A percentile compares a stretch with the other conserved stretches of the same genome.
Evolutionary conservation across 2,113 vertebrate species (phyloP).

Genomic region (Kryptolebias marmoratus): DNA sequence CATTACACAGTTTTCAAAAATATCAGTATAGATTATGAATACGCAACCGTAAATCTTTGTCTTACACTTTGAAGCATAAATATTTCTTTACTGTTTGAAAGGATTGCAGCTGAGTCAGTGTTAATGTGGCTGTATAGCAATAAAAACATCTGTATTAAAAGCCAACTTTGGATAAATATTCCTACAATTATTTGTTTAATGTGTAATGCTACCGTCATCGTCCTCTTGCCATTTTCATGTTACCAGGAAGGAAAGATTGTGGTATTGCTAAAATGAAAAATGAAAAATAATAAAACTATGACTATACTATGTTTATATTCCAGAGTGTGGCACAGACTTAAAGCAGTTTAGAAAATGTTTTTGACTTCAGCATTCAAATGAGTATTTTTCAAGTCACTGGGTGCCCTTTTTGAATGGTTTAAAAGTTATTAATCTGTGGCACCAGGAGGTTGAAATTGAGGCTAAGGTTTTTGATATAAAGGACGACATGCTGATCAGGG

Average conservation of each 20-base stretch:
- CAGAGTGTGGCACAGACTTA: not conserved
- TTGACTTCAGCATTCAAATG: no score
- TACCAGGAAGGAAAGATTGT: not conserved
- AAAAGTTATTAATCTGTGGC: slow-evolving; percentile 6
- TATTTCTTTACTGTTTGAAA: slow-evolving; percentile 8
- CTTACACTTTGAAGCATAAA: not conserved
- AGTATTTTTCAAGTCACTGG: no score
- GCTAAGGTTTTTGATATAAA: slow-evolving; percentile 60
- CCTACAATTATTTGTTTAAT: no score
- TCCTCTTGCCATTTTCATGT: not conserved
- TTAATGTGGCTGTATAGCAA: slow-evolving; percentile 25
- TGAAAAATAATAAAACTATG: not conserved
- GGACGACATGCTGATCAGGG: slow-evolving; percentile 27
- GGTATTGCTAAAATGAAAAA: not conserved
- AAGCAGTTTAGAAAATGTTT: no score
- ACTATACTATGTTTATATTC: not conserved
- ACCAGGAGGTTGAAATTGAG: slow-evolving; percentile 38
- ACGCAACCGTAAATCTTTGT: slow-evolving; percentile 7
- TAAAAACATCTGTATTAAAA: slow-evolving; percentile 39
- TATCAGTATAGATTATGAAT: not conserved
- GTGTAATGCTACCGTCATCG: no score
- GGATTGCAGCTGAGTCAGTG: slow-evolving; percentile 16
- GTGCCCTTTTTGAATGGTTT: no score
- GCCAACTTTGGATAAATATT: not conserved
- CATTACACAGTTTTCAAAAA: slow-evolving; percentile 19